Evolutionary conservation across 2,113 vertebrate genomes (phyloP).

Genomic region (Rhegmatorhina hoffmannsi): DNA sequence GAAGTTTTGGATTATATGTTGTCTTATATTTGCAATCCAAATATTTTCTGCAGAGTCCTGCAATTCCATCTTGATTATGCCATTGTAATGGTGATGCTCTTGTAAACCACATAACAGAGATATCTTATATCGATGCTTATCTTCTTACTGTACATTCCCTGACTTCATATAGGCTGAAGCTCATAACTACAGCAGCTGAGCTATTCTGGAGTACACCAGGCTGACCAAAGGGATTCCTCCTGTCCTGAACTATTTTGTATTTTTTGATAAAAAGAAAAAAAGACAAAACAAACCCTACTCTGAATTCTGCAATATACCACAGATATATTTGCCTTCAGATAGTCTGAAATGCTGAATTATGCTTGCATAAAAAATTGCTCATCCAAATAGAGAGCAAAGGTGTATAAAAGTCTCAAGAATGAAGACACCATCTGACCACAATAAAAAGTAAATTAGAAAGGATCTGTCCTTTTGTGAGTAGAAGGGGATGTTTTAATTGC

Average conservation of each 20-base stretch:
- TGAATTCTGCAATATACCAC: background rate
- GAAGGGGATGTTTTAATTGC: background rate
- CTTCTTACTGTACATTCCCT: background rate
- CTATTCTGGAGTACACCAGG: background rate
- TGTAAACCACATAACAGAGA: background rate
- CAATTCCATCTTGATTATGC: background rate
- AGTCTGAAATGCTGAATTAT: background rate
- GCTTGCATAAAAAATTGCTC: background rate
- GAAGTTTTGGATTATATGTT: background rate
- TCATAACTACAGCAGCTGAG: background rate
- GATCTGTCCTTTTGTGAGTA: background rate
- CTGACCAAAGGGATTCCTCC: background rate
- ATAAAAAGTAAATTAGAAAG: background rate
- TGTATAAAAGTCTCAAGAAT: background rate
- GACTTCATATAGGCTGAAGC: background rate
- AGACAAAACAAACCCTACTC: background rate
- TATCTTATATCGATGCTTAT: background rate
- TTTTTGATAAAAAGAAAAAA: background rate
- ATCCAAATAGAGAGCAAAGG: background rate
- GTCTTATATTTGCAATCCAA: background rate
- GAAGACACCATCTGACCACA: slow-evolving; percentile 3
- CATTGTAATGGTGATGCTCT: background rate
- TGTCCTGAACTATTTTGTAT: background rate
- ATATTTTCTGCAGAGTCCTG: background rate
- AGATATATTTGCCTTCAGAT: background rate